Percentiles rank a stretch among this genome's conserved stretches.
Conservation (phyloP, 2,113 vertebrate genomes). For the Apteryx mantelli region DNA sequence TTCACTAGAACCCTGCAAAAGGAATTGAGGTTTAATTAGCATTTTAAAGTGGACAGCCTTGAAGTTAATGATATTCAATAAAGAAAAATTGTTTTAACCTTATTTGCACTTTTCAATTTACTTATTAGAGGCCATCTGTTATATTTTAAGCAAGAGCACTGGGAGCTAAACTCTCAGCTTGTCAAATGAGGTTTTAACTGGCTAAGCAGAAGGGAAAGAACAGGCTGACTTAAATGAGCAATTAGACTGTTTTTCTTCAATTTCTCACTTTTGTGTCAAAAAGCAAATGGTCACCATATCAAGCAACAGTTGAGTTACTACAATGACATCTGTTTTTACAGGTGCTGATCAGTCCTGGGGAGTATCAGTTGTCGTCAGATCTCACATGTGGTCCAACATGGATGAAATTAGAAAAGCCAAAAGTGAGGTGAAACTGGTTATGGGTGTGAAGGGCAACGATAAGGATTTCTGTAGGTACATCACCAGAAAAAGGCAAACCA, state of each 20-base stretch:
- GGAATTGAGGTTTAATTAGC: constrained; percentile 74
- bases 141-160: constrained; percentile 73
- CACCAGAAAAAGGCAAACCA: background rate
- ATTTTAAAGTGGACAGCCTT: constrained; percentile 77
- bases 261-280: constrained; percentile 59
- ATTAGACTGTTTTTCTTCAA: constrained; percentile 57
- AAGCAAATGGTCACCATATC: constrained; percentile 52
- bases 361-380: constrained; percentile 31
- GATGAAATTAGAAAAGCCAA: constrained; percentile 1
- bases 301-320: background rate
- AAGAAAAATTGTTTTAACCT: constrained; percentile 79
- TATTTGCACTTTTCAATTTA: constrained; percentile 81
- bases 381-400: background rate
- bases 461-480: background rate
- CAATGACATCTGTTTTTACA: constrained; percentile 52
- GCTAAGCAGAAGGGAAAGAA: constrained; percentile 59
- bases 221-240: constrained; percentile 63
- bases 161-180: constrained; percentile 60
- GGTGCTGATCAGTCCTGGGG: constrained; percentile 31
- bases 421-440: background rate
- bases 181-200: constrained; percentile 67
- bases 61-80: constrained; percentile 80
- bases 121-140: constrained; percentile 79
- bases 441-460: background rate
- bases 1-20: constrained; percentile 58